These are phyloP conservation scores for Rhadina sibilatrix DNA, from an alignment of 2,113 vertebrate genomes.

Conservation along the genomic window DNA sequence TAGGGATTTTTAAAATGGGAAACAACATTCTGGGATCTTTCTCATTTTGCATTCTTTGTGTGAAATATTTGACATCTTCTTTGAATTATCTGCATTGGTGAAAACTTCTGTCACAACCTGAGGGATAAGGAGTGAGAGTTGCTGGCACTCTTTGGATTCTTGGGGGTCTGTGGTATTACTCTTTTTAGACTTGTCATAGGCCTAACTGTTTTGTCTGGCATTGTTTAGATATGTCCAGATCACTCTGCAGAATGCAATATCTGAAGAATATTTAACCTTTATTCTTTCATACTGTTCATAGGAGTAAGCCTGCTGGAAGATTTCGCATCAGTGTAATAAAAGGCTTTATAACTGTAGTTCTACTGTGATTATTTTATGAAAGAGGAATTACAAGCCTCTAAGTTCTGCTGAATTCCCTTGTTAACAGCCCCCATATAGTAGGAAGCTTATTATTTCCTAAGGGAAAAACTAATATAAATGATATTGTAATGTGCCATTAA, in stretches of 20 bases:
- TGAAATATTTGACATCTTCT: background rate
- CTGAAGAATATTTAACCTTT: background rate
- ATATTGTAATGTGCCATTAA: conserved; percentile 8
- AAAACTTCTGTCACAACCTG: background rate
- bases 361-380: conserved; percentile 5
- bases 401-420: conserved; percentile 30
- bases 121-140: background rate
- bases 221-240: background rate
- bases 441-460: conserved; percentile 13
- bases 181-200: background rate
- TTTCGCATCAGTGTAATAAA: background rate
- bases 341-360: conserved; percentile 5
- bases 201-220: background rate
- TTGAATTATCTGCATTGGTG: background rate
- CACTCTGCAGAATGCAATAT: background rate
- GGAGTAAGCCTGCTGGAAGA: background rate
- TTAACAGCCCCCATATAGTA: conserved; percentile 2
- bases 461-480: conserved; percentile 34
- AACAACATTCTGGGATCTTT: background rate
- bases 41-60: background rate
- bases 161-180: background rate
- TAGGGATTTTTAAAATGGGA: background rate
- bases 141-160: background rate
- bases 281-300: background rate
- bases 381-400: background rate